Evolutionary conservation across 2,888 invertebrate genomes (phyloP).

Genomic region (Zygaena filipendulae): DNA sequence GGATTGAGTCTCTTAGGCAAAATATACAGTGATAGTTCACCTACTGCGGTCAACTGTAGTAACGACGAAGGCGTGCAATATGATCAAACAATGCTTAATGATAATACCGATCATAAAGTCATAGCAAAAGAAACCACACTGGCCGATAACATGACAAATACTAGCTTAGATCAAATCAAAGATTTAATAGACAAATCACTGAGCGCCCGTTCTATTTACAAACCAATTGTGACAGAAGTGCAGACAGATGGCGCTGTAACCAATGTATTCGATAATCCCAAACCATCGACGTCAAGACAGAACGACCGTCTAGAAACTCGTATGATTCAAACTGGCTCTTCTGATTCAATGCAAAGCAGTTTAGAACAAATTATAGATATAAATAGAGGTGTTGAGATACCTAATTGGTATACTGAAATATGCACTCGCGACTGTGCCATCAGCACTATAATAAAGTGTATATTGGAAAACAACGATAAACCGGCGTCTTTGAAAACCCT

Average conservation of each 20-base stretch:
- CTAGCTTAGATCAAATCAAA: slow-evolving; percentile 1
- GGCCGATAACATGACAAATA: slow-evolving; percentile 8
- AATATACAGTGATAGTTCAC: slow-evolving; percentile 40
- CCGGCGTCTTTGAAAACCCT: too few relatives aligned
- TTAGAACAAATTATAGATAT: too few relatives aligned
- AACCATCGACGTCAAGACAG: too few relatives aligned
- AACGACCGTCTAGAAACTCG: too few relatives aligned
- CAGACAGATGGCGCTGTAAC: slow-evolving; percentile 10
- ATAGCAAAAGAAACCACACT: too few relatives aligned
- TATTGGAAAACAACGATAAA: slow-evolving; percentile 18
- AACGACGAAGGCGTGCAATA: slow-evolving; percentile 25
- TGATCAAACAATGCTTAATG: slow-evolving; percentile 17
- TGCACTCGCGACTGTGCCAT: slow-evolving; percentile 25
- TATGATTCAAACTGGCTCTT: too few relatives aligned
- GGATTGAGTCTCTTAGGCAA: slow-evolving; percentile 39
- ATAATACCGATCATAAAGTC: slow-evolving; percentile 1
- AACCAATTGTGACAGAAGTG: slow-evolving; percentile 1
- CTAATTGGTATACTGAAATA: slow-evolving; percentile 21
- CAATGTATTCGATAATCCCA: too few relatives aligned
- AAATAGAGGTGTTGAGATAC: too few relatives aligned
- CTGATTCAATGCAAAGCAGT: too few relatives aligned
- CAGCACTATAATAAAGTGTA: slow-evolving; percentile 24
- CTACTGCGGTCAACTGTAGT: slow-evolving; percentile 18
- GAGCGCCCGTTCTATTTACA: slow-evolving; percentile 9
- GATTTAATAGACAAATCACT: slow-evolving; percentile 16